Base-by-base conservation (phyloP, 2,113 vertebrate genomes). In the Brachyhypopomus gauderio region DNA sequence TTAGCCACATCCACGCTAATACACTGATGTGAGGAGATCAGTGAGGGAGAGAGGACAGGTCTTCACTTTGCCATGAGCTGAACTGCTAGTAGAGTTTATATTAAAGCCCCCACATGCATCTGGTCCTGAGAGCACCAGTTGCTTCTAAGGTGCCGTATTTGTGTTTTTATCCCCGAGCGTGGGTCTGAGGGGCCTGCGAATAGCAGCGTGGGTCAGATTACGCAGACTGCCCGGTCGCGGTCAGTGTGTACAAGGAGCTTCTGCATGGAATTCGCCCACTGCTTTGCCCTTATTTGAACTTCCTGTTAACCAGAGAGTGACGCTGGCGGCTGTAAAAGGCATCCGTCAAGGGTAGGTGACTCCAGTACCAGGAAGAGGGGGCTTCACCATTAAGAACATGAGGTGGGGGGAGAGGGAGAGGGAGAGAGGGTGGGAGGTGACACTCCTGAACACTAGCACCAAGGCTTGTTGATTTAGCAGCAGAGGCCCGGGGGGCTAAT, bases 231-330 rank as follows among this genome's bases (percentile, higher is more conserved):
- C 30, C 30, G 64, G 58, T 23, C 62, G 5, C 22, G 30, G 55
- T 72, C 5, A n/a, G 27, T 72, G 55, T 72, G 66, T 77, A 27
- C 4, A 23, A n/a, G 30, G 23, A 16, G 63, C 72, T 85, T n/a
- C 52, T 36, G 72, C 41, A 20, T 59, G 77, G 84, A 82, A 85
- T 75, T 64, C 69, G 77, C 45, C 77, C 84, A 70, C 16, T 6
- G 22, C 23, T 27, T 55, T 75, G 52, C 63, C 52, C 80, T 70
- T 76, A 75, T 70, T 60, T 75, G 59, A 25, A 62, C 45, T 76
- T 81, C 63, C 73, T 81, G 72, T 81, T 69, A 69, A 17, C 8
- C 11, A 81, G 17, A 45, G 30, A 34, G 38, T 45, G 55, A 58
- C 8, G 45, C 5, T 8, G 19, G 11, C 23, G 22, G 11, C 30